Base-by-base conservation (phyloP, 1,140 invertebrate species). In the Drosophila funebris region DNA sequence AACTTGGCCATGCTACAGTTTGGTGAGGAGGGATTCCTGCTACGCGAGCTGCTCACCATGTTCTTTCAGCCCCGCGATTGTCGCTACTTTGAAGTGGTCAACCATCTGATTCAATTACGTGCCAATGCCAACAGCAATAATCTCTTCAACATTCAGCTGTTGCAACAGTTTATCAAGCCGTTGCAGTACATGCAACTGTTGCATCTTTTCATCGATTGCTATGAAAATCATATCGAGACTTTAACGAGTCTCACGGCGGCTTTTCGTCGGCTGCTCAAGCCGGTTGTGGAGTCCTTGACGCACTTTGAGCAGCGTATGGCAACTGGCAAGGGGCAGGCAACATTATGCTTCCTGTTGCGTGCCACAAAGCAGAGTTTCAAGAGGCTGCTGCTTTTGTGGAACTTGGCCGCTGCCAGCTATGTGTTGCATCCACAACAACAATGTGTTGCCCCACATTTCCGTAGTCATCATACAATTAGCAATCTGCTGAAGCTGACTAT, bases 121-220 rank as follows among this genome's bases (percentile, higher is more conserved):
- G 0, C 5, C 0, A 36, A 11, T 8, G 9, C 4, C 4, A 3
- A 29, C 0, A 16, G 0, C n/a, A 31, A 41, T n/a, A n/a, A n/a
- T n/a, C n/a, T n/a, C n/a, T n/a, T n/a, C 1, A 4, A 36, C 18
- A 48, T 7, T 33, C 18, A 44, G 4, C 0, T 63, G 2, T 3
- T 71, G 3, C 11, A 18, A 0, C n/a, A 56, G 6, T 37, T 76
- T 1, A 1, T 72, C 0, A 7, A 9, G 0, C 62, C 39, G 0
- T 1, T 80, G 4, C 36, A 52, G n/a, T 11, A 76, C 0, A 79
- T 80, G 76, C 56, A 57, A 36, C 6, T 58, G 18, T 11, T 80
- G 8, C 41, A 63, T 0, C 9, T 53, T 0, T 68, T 56, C 1
- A 63, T 80, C 4, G 36, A 76, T 0, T 22, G 11, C 3, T 36